phyloP scores from a whole-genome alignment of 2,797 vertebrate species.

The Anableps anableps region DNA sequence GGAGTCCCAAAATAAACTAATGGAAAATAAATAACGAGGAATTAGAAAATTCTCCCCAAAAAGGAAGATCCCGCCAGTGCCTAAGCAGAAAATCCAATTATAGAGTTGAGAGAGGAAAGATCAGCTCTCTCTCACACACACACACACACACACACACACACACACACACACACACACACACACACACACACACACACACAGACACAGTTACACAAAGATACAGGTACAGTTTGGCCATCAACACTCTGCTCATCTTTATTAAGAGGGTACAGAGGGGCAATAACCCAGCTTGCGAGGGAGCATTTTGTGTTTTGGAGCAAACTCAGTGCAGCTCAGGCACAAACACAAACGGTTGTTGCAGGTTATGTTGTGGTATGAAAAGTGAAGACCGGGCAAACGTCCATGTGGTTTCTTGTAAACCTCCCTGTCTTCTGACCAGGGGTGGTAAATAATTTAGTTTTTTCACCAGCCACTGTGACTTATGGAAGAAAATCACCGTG shows the following conservation, averaged over 20 bases:
- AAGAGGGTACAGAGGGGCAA: conserved; percentile 8
- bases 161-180: conserved; percentile 6
- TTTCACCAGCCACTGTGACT: not conserved
- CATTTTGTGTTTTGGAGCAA: not conserved
- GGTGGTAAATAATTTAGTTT: not conserved
- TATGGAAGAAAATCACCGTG: not conserved
- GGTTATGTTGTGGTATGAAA: conserved; percentile 29
- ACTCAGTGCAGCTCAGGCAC: not conserved
- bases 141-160: not conserved
- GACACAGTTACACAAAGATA: not conserved
- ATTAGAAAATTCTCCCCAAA: conserved; percentile 25
- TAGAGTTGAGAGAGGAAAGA: conserved; percentile 34
- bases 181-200: conserved; percentile 23
- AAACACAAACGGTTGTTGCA: conserved; percentile 2
- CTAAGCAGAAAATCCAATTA: conserved; percentile 53
- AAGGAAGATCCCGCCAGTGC: conserved; percentile 24
- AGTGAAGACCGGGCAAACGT: conserved; percentile 15
- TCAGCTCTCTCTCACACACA: conserved; percentile 35
- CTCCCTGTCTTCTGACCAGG: not conserved
- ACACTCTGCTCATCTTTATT: conserved; percentile 33
- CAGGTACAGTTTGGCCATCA: conserved; percentile 16
- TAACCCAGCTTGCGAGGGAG: not conserved
- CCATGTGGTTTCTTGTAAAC: not conserved
- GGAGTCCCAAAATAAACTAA: conserved; percentile 4
- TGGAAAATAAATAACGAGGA: conserved; percentile 12